Conservation (phyloP, 2,113 vertebrate genomes). For the Carassius gibelio region DNA sequence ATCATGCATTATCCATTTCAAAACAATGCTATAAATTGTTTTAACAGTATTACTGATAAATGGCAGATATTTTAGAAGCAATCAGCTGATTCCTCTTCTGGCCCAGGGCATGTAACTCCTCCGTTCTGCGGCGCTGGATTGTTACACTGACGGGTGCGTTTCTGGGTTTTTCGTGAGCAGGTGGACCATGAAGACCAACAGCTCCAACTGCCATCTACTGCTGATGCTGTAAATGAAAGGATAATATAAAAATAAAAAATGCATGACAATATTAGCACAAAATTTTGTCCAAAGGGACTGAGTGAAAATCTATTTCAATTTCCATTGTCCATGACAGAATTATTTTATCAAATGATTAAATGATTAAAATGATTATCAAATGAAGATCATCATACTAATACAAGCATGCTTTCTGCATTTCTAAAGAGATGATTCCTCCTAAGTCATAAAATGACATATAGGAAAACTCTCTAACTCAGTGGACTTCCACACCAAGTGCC, state of each 20-base stretch:
- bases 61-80: slow-evolving; percentile 68
- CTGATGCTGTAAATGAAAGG: slow-evolving; percentile 67
- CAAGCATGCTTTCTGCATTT: not conserved
- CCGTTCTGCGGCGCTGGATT: slow-evolving; percentile 78
- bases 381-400: not conserved
- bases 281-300: not conserved
- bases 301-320: not conserved
- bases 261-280: not conserved
- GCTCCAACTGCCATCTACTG: slow-evolving; percentile 83
- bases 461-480: not conserved
- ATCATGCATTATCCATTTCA: not conserved
- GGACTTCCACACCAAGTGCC: not conserved
- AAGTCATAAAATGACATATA: not conserved
- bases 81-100: slow-evolving; percentile 70
- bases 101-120: slow-evolving; percentile 77
- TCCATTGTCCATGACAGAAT: not conserved
- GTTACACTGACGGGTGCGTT: slow-evolving; percentile 81
- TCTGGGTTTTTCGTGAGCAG: slow-evolving; percentile 72
- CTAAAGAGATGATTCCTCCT: not conserved
- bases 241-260: not conserved
- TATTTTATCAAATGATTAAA: not conserved
- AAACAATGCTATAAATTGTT: not conserved
- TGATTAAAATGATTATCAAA: not conserved
- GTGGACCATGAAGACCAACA: slow-evolving; percentile 89
- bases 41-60: no score